Evolutionary conservation across 2,113 vertebrate genomes (phyloP).

Genomic region (Myocastor coypus): DNA sequence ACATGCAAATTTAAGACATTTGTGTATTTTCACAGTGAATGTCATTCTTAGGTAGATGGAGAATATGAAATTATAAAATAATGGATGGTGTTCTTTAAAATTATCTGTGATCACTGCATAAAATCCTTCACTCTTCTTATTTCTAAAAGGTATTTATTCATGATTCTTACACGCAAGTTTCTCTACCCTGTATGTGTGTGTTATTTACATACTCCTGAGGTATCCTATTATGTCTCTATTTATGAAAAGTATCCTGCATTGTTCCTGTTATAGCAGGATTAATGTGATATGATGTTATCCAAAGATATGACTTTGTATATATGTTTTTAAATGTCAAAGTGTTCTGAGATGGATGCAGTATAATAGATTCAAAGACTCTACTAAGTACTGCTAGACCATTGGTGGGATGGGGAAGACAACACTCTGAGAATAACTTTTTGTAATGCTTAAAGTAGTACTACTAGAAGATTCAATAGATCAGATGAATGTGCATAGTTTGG

Average conservation of each 20-base stretch:
- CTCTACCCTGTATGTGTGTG: background rate
- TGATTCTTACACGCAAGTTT: background rate
- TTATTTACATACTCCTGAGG: background rate
- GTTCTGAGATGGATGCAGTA: background rate
- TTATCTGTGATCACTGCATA: conserved; percentile 8
- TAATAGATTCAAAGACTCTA: background rate
- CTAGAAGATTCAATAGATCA: background rate
- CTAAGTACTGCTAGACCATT: background rate
- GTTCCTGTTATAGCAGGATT: background rate
- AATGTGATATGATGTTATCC: background rate
- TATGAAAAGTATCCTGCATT: background rate
- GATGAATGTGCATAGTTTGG: background rate
- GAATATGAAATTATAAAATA: conserved; percentile 36
- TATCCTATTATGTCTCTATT: conserved; percentile 30
- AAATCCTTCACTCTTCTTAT: background rate
- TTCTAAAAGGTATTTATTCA: background rate
- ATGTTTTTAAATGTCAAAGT: conserved; percentile 8
- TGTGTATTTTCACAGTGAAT: background rate
- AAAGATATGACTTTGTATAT: background rate
- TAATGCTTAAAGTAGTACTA: conserved; percentile 17
- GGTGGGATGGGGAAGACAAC: background rate
- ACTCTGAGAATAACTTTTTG: background rate
- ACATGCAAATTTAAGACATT: conserved; percentile 54
- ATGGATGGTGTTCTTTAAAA: background rate
- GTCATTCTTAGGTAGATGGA: background rate